These are phyloP conservation scores for Campylomormyrus tamandua DNA, from an alignment of 2,113 vertebrate genomes.

Conservation along the genomic window DNA sequence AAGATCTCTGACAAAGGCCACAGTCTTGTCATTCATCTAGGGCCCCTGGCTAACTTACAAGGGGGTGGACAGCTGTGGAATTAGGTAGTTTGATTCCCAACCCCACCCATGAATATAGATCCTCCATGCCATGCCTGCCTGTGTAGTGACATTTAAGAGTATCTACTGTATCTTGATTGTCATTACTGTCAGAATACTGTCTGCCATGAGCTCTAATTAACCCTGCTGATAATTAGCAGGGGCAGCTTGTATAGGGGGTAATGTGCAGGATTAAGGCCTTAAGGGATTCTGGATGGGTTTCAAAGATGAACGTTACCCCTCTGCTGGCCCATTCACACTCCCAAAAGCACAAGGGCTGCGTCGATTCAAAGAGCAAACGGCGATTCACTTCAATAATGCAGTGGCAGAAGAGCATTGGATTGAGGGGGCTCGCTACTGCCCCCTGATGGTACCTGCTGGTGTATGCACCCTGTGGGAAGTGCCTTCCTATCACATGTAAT, in stretches of 20 bases:
- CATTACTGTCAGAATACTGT: neutral
- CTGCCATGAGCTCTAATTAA: constrained; percentile 1
- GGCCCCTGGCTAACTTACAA: neutral
- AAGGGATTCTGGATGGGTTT: neutral
- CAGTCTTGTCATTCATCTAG: neutral
- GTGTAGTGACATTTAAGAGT: neutral
- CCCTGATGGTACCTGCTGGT: neutral
- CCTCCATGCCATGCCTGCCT: neutral
- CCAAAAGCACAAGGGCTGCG: neutral
- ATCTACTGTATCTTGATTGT: neutral
- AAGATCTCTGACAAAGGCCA: neutral
- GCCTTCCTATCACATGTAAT: constrained; percentile 99
- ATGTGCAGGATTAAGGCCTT: neutral
- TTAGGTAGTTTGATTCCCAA: neutral
- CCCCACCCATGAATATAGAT: neutral
- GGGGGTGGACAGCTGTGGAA: neutral
- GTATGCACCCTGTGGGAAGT: constrained; percentile 29
- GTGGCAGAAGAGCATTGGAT: constrained; percentile 58
- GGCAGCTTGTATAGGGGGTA: neutral
- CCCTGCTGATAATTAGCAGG: neutral
- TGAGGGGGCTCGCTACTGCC: constrained; percentile 42
- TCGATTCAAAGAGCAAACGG: neutral
- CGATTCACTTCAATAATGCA: neutral
- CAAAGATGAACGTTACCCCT: neutral
- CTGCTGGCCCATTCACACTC: neutral